These are phyloP conservation scores for Knipowitschia caucasica DNA, from an alignment of 2,797 vertebrate genomes.

Conservation along the genomic window DNA sequence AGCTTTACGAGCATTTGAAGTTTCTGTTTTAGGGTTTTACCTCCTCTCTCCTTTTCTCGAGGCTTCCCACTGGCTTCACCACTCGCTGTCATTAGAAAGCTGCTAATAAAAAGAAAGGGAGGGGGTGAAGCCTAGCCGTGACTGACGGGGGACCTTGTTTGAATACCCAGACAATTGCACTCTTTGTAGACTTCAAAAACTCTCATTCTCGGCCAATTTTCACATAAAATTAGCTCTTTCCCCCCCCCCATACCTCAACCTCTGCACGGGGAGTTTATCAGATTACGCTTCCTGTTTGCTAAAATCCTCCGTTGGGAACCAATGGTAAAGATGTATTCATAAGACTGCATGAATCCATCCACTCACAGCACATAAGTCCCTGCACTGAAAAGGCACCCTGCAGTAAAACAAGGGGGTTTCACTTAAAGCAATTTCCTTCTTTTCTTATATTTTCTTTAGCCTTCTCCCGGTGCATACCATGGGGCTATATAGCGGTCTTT, in stretches of 20 bases:
- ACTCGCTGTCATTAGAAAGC: conserved; percentile 9
- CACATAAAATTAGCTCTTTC: conserved; percentile 23
- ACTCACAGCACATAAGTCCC: conserved; percentile 20
- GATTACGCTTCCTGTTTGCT: conserved; percentile 26
- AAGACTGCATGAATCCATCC: conserved; percentile 19
- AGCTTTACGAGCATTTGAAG: conserved; percentile 50
- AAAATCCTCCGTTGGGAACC: conserved; percentile 29
- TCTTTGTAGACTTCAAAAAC: conserved; percentile 24
- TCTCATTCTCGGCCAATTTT: conserved; percentile 13
- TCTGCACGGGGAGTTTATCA: conserved; percentile 16
- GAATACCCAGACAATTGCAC: conserved; percentile 13
- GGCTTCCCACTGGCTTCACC: conserved; percentile 18
- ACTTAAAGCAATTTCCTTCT: conserved; percentile 44
- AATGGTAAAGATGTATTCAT: conserved; percentile 20
- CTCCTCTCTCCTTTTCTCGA: conserved; percentile 11
- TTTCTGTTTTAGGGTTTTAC: conserved; percentile 55
- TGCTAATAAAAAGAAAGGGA: conserved; percentile 25
- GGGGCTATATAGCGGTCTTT: conserved; percentile 46
- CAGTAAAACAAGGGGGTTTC: conserved; percentile 32
- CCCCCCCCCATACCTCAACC: conserved; percentile 11
- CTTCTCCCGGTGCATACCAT: conserved; percentile 37
- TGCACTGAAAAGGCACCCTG: conserved; percentile 16
- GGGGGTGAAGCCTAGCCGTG: conserved; percentile 6
- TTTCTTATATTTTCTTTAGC: conserved; percentile 49
- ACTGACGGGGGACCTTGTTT: conserved; percentile 25